phyloP scores from a whole-genome alignment of 2,888 invertebrate species.

The Yponomeuta evonymella region DNA sequence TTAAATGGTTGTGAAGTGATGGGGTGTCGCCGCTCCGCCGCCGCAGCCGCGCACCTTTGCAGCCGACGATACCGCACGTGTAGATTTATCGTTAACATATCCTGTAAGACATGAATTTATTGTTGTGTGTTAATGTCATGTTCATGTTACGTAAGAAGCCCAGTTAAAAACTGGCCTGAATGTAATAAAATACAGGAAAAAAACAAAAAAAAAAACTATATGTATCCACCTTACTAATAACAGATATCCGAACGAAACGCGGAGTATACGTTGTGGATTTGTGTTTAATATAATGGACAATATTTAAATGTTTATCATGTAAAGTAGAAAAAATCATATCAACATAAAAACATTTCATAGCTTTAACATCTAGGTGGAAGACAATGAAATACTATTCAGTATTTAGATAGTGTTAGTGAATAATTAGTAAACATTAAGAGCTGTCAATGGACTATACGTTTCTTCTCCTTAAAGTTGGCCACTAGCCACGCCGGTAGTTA shows the following conservation, averaged over 20 bases:
- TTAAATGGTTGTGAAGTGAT: slow-evolving; percentile 1
- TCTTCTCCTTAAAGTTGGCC: neutral
- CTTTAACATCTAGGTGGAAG: slow-evolving; percentile 59
- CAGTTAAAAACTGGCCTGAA: slow-evolving; percentile 21
- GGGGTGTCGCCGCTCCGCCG: neutral
- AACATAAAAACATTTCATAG: slow-evolving; percentile 68
- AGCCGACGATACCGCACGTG: neutral
- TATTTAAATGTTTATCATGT: slow-evolving; percentile 12
- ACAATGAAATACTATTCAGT: slow-evolving; percentile 48
- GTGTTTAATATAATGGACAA: neutral
- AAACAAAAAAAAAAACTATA: slow-evolving; percentile 36
- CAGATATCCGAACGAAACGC: neutral
- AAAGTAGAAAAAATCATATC: slow-evolving; percentile 66
- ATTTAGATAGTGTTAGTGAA: slow-evolving; percentile 36
- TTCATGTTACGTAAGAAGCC: neutral
- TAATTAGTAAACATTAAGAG: slow-evolving; percentile 32
- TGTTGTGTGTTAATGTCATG: slow-evolving; percentile 5
- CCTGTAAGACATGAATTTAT: slow-evolving; percentile 4
- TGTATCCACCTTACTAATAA: neutral
- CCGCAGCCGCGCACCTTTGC: neutral
- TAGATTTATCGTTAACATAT: slow-evolving; percentile 3
- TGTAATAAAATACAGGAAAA: slow-evolving; percentile 31
- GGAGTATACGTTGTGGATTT: neutral
- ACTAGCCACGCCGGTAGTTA: neutral
- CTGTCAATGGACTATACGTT: slow-evolving; percentile 41